Evolutionary conservation across 2,113 vertebrate genomes (phyloP).

Genomic region (Corythornis vintsioides): DNA sequence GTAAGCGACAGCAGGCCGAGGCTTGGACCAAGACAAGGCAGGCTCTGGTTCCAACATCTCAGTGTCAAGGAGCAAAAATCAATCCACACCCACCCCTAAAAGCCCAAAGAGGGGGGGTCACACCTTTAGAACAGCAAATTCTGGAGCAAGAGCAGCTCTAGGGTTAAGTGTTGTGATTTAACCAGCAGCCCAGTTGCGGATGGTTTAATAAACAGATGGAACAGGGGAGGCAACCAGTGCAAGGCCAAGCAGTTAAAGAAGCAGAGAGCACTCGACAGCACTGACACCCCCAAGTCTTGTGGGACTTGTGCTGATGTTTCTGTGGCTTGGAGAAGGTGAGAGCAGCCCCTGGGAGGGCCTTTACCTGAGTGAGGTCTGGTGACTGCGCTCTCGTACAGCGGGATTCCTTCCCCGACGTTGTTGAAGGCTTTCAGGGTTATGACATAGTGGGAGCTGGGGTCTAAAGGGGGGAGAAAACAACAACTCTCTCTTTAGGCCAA

Average conservation of each 20-base stretch:
- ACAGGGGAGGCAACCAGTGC: fast-evolving
- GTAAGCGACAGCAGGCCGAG: neutral
- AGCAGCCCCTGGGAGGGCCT: neutral
- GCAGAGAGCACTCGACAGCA: neutral
- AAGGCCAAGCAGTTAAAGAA: neutral
- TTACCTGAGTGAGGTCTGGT: constrained; percentile 95
- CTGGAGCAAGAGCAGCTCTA: neutral
- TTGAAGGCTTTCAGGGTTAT: constrained; percentile 97
- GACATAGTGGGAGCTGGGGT: constrained; percentile 96
- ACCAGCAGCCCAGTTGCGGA: neutral
- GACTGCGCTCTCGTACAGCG: constrained; percentile 95
- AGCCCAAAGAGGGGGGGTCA: too few species aligned
- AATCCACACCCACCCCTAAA: neutral
- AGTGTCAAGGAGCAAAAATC: neutral
- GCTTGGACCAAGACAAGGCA: neutral
- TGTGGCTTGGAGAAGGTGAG: too few species aligned
- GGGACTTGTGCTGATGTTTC: fast-evolving
- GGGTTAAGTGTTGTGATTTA: neutral
- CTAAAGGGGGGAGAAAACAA: constrained; percentile 68
- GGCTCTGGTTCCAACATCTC: neutral
- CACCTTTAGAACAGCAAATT: neutral
- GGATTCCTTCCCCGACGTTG: constrained; percentile 95
- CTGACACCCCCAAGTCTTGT: fast-evolving
- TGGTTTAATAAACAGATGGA: neutral
- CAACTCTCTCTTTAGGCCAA: neutral